Conservation (phyloP, 2,888 invertebrate genomes). For the Pocota personata region DNA sequence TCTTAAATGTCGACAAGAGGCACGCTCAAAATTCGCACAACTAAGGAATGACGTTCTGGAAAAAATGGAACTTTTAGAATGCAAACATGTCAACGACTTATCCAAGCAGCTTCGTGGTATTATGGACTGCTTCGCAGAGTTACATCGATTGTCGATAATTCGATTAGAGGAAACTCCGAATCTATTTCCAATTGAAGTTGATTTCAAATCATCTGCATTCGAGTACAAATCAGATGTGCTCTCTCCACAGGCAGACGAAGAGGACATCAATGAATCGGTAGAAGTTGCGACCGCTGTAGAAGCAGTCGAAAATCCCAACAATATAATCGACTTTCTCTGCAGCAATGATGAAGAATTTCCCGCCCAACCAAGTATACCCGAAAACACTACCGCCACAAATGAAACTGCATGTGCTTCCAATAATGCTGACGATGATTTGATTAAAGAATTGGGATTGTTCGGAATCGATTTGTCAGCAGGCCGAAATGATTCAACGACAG, state of each 20-base stretch:
- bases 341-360: slow-evolving; percentile 29
- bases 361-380: slow-evolving; percentile 24
- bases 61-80: slow-evolving; percentile 98
- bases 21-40: slow-evolving; percentile 92
- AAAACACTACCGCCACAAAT: not conserved
- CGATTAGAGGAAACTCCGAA: slow-evolving; percentile 89
- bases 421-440: slow-evolving; percentile 78
- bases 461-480: slow-evolving; percentile 82
- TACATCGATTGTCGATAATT: slow-evolving; percentile 88
- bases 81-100: slow-evolving; percentile 98
- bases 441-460: slow-evolving; percentile 85
- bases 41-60: slow-evolving; percentile 95
- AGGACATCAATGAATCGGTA: slow-evolving; percentile 77
- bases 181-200: slow-evolving; percentile 98
- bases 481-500: not conserved
- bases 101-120: slow-evolving; percentile 93
- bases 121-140: slow-evolving; percentile 91
- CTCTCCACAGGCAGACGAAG: slow-evolving; percentile 80
- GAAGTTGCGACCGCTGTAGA: slow-evolving; percentile 77
- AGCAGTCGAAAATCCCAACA: slow-evolving; percentile 79
- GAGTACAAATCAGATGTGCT: slow-evolving; percentile 87
- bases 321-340: slow-evolving; percentile 77
- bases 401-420: slow-evolving; percentile 3
- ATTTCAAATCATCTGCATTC: slow-evolving; percentile 95
- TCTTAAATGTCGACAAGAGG: slow-evolving; percentile 97